Percentiles rank a stretch among this genome's conserved stretches.
phyloP scores from a whole-genome alignment of 2,797 vertebrate species.

The Xiphorhynchus erythropygius region DNA sequence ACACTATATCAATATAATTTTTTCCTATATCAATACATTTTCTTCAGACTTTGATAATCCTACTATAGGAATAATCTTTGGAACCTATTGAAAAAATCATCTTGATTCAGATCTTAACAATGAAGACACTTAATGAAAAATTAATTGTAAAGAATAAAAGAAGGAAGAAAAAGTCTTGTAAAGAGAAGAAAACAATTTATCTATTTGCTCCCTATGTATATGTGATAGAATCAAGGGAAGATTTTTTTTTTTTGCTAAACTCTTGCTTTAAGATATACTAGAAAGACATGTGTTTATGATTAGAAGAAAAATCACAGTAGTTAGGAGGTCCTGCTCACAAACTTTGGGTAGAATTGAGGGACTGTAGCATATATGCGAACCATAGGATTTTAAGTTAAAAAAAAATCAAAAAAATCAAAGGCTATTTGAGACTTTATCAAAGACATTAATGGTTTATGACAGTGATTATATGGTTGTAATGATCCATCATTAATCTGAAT shows the following conservation, averaged over 20 bases:
- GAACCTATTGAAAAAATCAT: neutral
- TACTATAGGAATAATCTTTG: neutral
- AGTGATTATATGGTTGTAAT: neutral
- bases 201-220: neutral
- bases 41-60: neutral
- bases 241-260: neutral
- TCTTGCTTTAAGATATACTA: neutral
- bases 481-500: neutral
- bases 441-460: neutral
- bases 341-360: neutral
- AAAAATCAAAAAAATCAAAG: neutral
- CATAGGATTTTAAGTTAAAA: neutral
- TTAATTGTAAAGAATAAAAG: neutral
- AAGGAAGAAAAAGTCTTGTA: neutral
- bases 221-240: neutral
- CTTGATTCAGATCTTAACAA: neutral
- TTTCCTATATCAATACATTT: neutral
- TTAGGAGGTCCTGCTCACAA: neutral
- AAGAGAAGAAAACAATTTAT: neutral
- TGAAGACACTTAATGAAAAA: neutral
- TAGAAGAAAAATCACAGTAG: neutral
- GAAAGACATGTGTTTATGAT: neutral
- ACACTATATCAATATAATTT: neutral
- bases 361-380: neutral
- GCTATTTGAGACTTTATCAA: neutral